Evolutionary conservation across 2,797 vertebrate genomes (phyloP).

Genomic region (Nannoperca obscura): DNA sequence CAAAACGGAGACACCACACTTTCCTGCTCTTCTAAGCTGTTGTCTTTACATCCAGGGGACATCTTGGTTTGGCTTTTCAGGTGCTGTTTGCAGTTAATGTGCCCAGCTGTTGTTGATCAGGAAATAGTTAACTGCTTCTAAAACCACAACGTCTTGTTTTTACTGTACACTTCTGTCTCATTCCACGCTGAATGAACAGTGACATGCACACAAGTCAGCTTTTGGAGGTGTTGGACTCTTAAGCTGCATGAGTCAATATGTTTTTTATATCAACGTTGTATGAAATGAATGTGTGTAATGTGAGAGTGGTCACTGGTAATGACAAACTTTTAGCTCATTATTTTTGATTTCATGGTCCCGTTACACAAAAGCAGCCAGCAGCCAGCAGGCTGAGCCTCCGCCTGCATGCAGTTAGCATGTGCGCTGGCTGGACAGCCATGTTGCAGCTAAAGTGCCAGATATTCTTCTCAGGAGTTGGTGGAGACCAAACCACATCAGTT

Average conservation of each 20-base stretch:
- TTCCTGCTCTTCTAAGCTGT: background rate
- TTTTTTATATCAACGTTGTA: background rate
- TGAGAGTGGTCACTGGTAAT: background rate
- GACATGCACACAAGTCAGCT: background rate
- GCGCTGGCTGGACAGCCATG: background rate
- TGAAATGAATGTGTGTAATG: background rate
- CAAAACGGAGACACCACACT: background rate
- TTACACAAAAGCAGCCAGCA: background rate
- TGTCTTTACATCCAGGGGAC: background rate
- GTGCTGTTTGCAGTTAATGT: conserved; percentile 24
- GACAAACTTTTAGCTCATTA: background rate
- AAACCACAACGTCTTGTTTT: conserved; percentile 41
- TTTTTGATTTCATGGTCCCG: background rate
- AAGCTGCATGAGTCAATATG: background rate
- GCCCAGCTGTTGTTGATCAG: conserved; percentile 62
- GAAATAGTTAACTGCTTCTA: conserved; percentile 34
- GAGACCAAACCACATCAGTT: background rate
- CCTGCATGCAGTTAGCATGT: background rate
- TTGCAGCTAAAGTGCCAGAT: background rate
- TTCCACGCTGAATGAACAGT: background rate
- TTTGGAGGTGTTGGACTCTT: background rate
- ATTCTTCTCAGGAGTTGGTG: too few species aligned
- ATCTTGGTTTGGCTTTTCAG: background rate
- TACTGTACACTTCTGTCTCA: background rate
- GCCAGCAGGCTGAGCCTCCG: background rate